A percentile compares a stretch with the other conserved stretches of the same genome.
phyloP scores from a whole-genome alignment of 1,140 invertebrate species.

The Drosophila nasuta region DNA sequence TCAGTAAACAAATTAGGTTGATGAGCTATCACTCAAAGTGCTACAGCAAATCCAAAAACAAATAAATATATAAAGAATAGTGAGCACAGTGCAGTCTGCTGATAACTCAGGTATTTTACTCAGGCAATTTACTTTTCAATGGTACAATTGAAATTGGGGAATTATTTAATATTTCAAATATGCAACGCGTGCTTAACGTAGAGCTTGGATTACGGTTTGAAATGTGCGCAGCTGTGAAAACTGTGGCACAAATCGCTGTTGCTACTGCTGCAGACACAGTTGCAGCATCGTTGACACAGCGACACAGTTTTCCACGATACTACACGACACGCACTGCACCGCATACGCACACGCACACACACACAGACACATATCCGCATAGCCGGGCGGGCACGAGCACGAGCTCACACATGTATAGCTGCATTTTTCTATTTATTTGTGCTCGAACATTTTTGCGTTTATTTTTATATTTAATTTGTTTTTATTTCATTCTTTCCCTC shows the following conservation, averaged over 20 bases:
- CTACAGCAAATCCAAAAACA: constrained; percentile 23
- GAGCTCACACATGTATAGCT: neutral
- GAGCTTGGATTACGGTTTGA: constrained; percentile 54
- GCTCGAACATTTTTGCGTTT: constrained; percentile 64
- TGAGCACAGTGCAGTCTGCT: constrained; percentile 5
- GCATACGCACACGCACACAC: constrained; percentile 17
- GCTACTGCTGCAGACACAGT: constrained; percentile 7
- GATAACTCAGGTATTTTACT: constrained; percentile 34
- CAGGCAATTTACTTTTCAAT: constrained; percentile 3
- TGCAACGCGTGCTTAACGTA: constrained; percentile 50
- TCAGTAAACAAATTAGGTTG: constrained; percentile 46
- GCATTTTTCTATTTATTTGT: constrained; percentile 67
- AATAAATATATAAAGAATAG: constrained; percentile 20
- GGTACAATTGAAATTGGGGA: neutral
- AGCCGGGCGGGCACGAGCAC: neutral
- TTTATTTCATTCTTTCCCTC: constrained; percentile 55
- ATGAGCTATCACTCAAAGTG: neutral
- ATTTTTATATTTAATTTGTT: constrained; percentile 83
- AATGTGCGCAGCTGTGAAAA: constrained; percentile 54
- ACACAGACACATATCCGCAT: constrained; percentile 24
- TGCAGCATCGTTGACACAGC: constrained; percentile 64
- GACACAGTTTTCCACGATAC: constrained; percentile 73
- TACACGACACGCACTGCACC: neutral
- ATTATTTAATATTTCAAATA: constrained; percentile 41
- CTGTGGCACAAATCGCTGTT: constrained; percentile 37